Evolutionary conservation across 1,140 invertebrate genomes (phyloP), one percentile per base, ranked within the genome.

Genomic region (Drosophila ogumai): DNA sequence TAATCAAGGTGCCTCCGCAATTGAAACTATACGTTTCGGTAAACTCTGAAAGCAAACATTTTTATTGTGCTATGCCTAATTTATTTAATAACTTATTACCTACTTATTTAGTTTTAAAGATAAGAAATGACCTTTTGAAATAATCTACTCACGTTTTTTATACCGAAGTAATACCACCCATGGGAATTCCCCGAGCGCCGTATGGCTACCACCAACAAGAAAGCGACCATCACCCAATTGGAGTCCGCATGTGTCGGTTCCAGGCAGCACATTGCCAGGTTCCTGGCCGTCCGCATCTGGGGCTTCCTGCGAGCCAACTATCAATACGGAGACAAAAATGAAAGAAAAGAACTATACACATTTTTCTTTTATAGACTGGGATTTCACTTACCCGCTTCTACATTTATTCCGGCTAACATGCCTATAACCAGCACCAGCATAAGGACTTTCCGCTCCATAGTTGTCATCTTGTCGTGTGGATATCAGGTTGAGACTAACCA

Each of bases 171-270:
- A 81, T 0, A 93, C 94, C 95, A 96, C 95, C 95, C 95, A 96
- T 0, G 96, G 95, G 82, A 95, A 96, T 75, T 96, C 95, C 50
- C 94, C 94, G 4, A 96, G 86, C 0, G 94, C 93, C 0, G 95
- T 94, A 10, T 92, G 90, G 47, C 93, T 91, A 10, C 96, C 96
- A 7, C 95, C 95, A 34, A 94, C 93, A 28, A 96, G 0, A 6
- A 6, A 95, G 31, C 93, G 94, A 81, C 22, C 22, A 22, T 94
- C 92, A 6, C 90, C 88, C 6, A 88, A 91, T 28, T 93, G 81
- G 13, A 91, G 74, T 0, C 94, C 94, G 65, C 94, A 94, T 28
- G 88, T 74, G 4, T 78, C 87, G 3, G 67, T 73, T 13, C 60
- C 61, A 6, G 91, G 91, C 17, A 92, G 40, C 6, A 91, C 74